phyloP scores from a whole-genome alignment of 2,113 vertebrate species.

The Haliaeetus leucogaster region DNA sequence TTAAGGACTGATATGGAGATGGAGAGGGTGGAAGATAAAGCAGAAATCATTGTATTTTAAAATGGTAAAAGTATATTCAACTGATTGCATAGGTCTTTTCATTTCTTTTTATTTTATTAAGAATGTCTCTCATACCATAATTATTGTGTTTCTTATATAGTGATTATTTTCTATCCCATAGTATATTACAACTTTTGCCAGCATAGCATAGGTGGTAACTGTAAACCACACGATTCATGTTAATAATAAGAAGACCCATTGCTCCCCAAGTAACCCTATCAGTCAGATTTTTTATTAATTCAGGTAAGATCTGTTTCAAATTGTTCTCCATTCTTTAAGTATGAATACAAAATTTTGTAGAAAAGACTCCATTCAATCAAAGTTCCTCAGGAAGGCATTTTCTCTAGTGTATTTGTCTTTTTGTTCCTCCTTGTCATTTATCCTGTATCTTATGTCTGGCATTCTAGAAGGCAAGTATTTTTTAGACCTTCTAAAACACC shows the following conservation, averaged over 20 bases:
- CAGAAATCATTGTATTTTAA: background rate
- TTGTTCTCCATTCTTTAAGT: background rate
- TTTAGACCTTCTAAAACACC: conserved; percentile 43
- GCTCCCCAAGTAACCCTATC: background rate
- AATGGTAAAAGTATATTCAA: background rate
- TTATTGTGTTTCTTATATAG: background rate
- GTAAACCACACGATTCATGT: background rate
- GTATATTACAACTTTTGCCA: background rate
- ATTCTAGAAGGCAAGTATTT: conserved; percentile 36
- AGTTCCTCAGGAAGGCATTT: background rate
- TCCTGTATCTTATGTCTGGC: background rate
- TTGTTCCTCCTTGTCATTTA: background rate
- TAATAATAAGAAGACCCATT: background rate
- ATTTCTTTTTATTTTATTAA: background rate
- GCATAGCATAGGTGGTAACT: background rate
- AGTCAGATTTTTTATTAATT: background rate
- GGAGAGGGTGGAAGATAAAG: background rate
- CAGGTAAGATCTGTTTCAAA: background rate
- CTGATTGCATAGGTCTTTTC: background rate
- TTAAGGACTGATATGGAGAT: background rate
- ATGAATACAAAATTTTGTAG: background rate
- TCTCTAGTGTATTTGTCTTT: background rate
- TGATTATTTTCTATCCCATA: background rate
- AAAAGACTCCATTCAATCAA: background rate
- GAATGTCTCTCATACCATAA: background rate